A percentile compares a stretch with the other conserved stretches of the same genome.
These are phyloP conservation scores for Propithecus perrieri DNA, from an alignment of 2,797 vertebrate species.

Conservation along the genomic window DNA sequence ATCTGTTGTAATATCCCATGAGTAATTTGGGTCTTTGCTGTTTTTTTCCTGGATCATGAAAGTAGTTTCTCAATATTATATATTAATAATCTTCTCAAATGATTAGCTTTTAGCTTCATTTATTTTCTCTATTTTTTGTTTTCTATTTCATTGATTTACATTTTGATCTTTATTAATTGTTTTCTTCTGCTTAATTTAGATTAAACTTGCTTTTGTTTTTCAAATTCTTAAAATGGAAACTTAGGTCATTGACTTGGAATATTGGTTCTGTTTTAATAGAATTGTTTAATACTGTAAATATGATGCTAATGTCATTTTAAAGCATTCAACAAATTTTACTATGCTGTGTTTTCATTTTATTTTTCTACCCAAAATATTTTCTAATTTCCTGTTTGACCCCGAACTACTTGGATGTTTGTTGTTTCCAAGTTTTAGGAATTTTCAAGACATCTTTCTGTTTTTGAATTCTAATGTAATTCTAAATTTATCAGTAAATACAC, in stretches of 20 bases:
- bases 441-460: background rate
- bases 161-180: background rate
- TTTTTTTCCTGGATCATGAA: background rate
- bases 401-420: background rate
- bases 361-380: background rate
- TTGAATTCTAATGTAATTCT: background rate
- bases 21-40: background rate
- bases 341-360: background rate
- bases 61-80: background rate
- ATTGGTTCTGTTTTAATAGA: background rate
- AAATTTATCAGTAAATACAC: background rate
- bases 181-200: background rate
- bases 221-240: background rate
- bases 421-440: background rate
- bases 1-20: background rate
- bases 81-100: background rate
- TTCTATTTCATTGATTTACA: background rate
- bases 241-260: background rate
- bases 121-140: background rate
- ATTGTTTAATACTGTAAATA: background rate
- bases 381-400: background rate
- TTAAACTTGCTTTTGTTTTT: background rate
- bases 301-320: background rate
- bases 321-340: background rate
- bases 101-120: background rate